Conservation (phyloP, 2,113 vertebrate species). For the Odocoileus virginianus region DNA sequence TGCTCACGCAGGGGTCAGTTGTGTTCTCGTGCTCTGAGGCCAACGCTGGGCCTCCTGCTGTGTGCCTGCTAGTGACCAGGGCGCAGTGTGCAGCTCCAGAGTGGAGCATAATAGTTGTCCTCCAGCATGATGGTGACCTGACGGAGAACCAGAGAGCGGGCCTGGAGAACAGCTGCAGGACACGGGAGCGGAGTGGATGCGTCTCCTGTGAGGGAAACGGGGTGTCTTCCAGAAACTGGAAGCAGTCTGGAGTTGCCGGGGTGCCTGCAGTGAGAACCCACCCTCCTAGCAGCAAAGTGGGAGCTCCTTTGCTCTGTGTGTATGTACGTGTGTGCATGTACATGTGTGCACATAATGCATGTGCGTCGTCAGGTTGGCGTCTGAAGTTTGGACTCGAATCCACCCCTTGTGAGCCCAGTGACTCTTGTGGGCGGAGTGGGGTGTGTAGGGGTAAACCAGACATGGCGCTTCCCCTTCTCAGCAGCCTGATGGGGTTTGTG, state of each 20-base stretch:
- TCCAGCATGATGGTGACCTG: background rate
- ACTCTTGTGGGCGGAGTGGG: background rate
- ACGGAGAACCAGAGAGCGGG: background rate
- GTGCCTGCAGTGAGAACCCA: background rate
- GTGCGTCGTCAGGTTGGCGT: background rate
- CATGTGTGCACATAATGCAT: background rate
- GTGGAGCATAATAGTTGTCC: background rate
- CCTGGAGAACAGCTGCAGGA: background rate
- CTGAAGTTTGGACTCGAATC: background rate
- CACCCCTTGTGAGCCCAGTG: background rate
- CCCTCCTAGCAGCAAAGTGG: background rate
- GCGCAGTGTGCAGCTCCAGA: background rate
- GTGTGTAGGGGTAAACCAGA: background rate
- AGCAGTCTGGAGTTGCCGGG: no score
- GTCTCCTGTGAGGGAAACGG: accelerated
- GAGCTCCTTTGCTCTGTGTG: background rate
- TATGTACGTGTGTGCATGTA: background rate
- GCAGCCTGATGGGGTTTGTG: background rate
- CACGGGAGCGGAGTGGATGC: background rate
- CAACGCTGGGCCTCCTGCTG: no score
- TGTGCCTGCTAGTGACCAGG: background rate
- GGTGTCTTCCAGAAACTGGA: background rate
- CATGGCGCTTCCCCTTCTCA: background rate
- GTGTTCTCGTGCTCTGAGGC: background rate
- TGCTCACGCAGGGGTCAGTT: accelerated